Conservation (phyloP, 2,888 invertebrate species). For the Stenurella melanura region DNA sequence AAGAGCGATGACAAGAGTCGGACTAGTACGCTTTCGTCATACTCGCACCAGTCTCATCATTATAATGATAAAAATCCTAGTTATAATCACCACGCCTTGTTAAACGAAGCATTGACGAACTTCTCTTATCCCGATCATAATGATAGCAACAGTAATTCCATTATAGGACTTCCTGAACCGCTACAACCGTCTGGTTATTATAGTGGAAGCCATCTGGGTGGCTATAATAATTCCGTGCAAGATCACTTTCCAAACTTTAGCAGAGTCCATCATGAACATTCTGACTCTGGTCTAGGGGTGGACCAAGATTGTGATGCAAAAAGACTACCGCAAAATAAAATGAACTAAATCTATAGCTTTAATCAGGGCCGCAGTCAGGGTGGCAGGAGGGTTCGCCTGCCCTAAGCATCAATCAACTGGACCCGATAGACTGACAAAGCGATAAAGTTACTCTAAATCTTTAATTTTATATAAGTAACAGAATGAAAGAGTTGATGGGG, state of each 20-base stretch:
- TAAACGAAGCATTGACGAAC: conserved; percentile 61
- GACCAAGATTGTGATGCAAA: conserved; percentile 82
- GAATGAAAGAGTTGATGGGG: too few species aligned
- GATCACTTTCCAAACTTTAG: conserved; percentile 53
- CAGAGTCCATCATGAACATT: conserved; percentile 81
- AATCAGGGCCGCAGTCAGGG: too few species aligned
- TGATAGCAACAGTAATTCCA: conserved; percentile 48
- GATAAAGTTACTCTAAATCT: too few species aligned
- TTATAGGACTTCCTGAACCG: conserved; percentile 57
- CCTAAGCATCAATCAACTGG: too few species aligned
- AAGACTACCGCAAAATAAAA: conserved; percentile 42
- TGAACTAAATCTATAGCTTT: conserved; percentile 28
- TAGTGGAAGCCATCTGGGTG: conserved; percentile 47
- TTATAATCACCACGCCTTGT: conserved; percentile 48
- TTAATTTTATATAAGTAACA: too few species aligned
- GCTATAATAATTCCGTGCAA: conserved; percentile 51
- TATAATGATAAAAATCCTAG: conserved; percentile 52
- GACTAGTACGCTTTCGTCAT: conserved; percentile 47
- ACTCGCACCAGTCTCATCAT: conserved; percentile 51
- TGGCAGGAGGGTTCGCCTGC: too few species aligned
- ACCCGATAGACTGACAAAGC: too few species aligned
- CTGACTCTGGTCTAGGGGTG: conserved; percentile 85
- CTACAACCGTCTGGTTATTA: conserved; percentile 56
- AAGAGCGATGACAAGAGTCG: conserved; percentile 54
- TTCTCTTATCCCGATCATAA: conserved; percentile 59